phyloP scores from a whole-genome alignment of 2,797 vertebrate genomes.

The Luscinia megarhynchos region DNA sequence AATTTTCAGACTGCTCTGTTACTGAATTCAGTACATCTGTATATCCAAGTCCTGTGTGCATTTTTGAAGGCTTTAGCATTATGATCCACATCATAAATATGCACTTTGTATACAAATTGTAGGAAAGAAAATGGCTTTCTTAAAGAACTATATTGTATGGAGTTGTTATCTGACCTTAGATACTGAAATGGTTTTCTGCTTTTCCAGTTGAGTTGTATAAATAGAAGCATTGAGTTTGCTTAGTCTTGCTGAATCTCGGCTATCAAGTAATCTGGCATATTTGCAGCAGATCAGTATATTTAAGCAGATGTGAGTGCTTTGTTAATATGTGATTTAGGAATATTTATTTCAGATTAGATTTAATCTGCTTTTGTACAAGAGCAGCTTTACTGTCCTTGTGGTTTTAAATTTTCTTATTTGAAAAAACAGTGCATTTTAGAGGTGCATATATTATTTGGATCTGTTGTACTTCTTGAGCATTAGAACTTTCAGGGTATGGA shows the following conservation, averaged over 20 bases:
- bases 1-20: neutral
- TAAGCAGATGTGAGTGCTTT: neutral
- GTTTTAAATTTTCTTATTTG: neutral
- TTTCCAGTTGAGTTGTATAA: neutral
- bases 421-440: neutral
- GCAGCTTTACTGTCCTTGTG: neutral
- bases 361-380: neutral
- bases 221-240: neutral
- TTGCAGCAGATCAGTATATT: neutral
- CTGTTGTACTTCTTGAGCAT: neutral
- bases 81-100: neutral
- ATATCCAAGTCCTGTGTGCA: neutral
- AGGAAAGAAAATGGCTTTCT: neutral
- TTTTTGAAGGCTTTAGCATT: neutral
- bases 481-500: neutral
- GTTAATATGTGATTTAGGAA: neutral
- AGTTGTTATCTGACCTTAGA: neutral
- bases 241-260: neutral
- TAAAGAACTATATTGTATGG: neutral
- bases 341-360: conserved; percentile 13
- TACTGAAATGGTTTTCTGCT: neutral
- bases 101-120: neutral
- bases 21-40: neutral
- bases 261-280: neutral
- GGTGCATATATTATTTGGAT: neutral